Evolutionary conservation across 2,888 invertebrate species (phyloP), one percentile per base, ranked within the genome.

Genomic region (Ptilodon capucinus): DNA sequence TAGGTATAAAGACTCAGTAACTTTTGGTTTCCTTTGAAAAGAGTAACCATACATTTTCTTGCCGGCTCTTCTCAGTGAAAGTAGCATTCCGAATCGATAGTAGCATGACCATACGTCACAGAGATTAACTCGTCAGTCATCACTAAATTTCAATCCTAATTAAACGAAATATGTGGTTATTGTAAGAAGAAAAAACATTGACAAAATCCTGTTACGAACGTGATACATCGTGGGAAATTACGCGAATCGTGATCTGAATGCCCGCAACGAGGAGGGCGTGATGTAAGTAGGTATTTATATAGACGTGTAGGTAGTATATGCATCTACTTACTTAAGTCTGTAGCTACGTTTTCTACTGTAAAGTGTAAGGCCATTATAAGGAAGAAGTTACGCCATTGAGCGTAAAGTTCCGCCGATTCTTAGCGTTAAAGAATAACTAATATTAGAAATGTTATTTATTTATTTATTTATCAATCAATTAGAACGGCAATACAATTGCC

Each of bases 141-240:
- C 11, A n/a, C 28, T 11, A 28, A 28, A 11, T n/a, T 28, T 3
- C 11, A n/a, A n/a, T 28, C 28, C n/a, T 28, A 28, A 28, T 28
- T 28, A 28, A 28, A 28, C 28, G n/a, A 4, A 28, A 11, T 9
- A 25, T 3, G 25, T 25, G 2, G 8, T 1, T 28, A 8, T 28
- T 8, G 28, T 28, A 28, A 28, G 28, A 28, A 28, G n/a, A 28
- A 11, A 28, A n/a, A 8, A 28, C 11, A 28, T 46, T 23, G 44
- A 18, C 16, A 18, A 18, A 9, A 46, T 46, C 21, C 40, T 47
- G n/a, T 40, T 35, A 42, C 23, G 34, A 40, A 34, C 51, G 56
- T 58, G 51, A 47, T 51, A 55, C 42, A 54, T 21, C 63, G 60
- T 65, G 64, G 51, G 69, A 68, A n/a, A 59, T 13, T 7, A 16